Conservation (phyloP, 2,113 vertebrate species). For the Zosterops hypoxanthus region DNA sequence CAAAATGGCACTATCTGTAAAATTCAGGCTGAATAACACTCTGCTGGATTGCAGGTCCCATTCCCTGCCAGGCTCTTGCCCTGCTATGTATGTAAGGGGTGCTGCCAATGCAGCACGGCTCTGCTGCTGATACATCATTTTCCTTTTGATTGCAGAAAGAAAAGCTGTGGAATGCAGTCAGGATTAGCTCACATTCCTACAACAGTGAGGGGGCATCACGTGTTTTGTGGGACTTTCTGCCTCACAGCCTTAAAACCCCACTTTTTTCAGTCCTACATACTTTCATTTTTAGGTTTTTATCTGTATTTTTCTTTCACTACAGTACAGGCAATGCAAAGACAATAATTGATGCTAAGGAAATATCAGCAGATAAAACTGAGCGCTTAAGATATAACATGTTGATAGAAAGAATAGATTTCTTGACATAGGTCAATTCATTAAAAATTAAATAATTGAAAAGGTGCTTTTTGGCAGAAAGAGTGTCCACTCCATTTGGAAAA, state of each 20-base stretch:
- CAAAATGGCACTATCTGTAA: neutral
- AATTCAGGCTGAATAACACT: neutral
- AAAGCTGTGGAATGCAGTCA: neutral
- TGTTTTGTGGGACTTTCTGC: neutral
- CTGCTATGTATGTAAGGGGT: neutral
- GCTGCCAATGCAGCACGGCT: slow-evolving; percentile 11
- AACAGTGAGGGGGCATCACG: neutral
- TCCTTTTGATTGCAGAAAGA: slow-evolving; percentile 46
- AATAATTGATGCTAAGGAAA: neutral
- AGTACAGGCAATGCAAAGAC: neutral
- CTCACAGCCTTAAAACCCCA: accelerated
- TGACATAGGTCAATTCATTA: neutral
- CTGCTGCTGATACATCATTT: slow-evolving; percentile 30
- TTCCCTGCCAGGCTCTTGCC: neutral
- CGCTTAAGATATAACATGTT: neutral
- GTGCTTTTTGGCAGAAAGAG: neutral
- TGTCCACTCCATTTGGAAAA: neutral
- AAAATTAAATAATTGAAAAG: neutral
- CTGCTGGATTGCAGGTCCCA: neutral
- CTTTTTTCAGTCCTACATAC: neutral
- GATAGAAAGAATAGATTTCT: neutral
- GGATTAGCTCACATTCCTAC: neutral
- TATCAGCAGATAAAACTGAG: neutral
- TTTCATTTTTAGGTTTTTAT: neutral
- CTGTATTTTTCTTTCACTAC: neutral